Percentiles rank a stretch among this genome's conserved stretches.
Conservation (phyloP, 2,113 vertebrate genomes). For the Cottus gobio region DNA sequence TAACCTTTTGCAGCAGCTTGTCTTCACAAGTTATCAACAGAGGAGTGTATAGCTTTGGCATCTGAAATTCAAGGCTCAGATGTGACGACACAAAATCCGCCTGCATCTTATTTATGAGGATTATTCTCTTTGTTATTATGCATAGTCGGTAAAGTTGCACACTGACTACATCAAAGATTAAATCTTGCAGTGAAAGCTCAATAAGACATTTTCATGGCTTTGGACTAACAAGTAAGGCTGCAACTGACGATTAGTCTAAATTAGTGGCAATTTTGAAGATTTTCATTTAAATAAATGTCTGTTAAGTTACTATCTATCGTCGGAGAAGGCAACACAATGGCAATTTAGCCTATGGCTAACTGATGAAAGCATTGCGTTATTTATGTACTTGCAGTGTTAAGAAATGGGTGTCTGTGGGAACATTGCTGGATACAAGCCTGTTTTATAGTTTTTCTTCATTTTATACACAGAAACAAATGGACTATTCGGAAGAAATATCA, state of each 20-base stretch:
- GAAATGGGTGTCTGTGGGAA: background rate
- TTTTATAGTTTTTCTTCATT: background rate
- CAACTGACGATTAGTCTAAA: background rate
- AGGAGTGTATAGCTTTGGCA: background rate
- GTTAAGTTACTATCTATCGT: background rate
- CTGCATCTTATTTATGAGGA: background rate
- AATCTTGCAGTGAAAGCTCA: background rate
- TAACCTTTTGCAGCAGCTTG: background rate
- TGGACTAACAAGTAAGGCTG: background rate
- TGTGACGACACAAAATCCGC: background rate
- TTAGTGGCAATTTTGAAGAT: background rate
- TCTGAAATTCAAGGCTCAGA: background rate
- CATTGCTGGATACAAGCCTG: background rate
- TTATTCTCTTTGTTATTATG: background rate
- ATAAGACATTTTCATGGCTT: background rate
- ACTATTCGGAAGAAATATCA: background rate
- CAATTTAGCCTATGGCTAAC: background rate
- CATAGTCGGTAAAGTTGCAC: background rate
- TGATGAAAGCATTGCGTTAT: background rate
- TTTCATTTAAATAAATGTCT: background rate
- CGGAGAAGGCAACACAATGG: background rate
- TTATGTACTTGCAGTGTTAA: background rate
- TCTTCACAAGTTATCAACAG: background rate
- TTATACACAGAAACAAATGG: background rate
- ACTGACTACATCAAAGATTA: constrained; percentile 1